Base-by-base conservation (phyloP, 2,113 vertebrate genomes). In the Aptenodytes patagonicus region DNA sequence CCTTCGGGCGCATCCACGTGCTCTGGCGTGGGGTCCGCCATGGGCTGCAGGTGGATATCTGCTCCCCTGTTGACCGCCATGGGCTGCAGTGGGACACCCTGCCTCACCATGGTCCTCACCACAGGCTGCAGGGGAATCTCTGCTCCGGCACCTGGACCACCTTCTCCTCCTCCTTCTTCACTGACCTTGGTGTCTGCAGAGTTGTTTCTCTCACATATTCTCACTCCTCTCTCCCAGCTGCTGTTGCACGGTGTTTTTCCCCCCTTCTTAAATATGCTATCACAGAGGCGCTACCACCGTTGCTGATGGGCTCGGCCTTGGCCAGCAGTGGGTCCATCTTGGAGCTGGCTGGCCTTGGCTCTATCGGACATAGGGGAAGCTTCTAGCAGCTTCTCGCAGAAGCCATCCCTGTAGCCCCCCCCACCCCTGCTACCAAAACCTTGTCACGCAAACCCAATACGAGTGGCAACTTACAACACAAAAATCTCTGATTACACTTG, bases 301-400 rank as follows among this genome's bases (percentile, higher is more conserved):
- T 0, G 10, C 40, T n/a, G 28, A 24, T 11, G 25, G 24, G 5
- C 42, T 92, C 7, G 1, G 58, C 46, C 10, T n/a, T 61, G 64
- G 14, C 58, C 19, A 31, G 47, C 0, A 0, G 19, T 0, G 0
- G 21, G 11, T 66, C 15, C 13, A 1, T 38, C 58, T 51, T 51
- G 52, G 28, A 55, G 28, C 40, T 0, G 0, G 18, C 13, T 78
- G 64, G 28, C 40, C 4, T 10, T 66, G 52, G 46, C 21, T 61
- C 13, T 60, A 1, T 34, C 0, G 0, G 36, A 34, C 4, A 3
- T 2, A 11, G 3, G 19, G 24, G 32, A 31, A 42, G 17, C 61
- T 71, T 49, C n/a, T 17, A 5, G 40, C 17, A 71, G 9, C 36
- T 42, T 54, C 34, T 64, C 22, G 9, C 7, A 49, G 44, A 49